Percentiles rank a stretch among this genome's conserved stretches.
phyloP scores from a whole-genome alignment of 2,113 vertebrate genomes.

The Microcebus lehilahytsara region DNA sequence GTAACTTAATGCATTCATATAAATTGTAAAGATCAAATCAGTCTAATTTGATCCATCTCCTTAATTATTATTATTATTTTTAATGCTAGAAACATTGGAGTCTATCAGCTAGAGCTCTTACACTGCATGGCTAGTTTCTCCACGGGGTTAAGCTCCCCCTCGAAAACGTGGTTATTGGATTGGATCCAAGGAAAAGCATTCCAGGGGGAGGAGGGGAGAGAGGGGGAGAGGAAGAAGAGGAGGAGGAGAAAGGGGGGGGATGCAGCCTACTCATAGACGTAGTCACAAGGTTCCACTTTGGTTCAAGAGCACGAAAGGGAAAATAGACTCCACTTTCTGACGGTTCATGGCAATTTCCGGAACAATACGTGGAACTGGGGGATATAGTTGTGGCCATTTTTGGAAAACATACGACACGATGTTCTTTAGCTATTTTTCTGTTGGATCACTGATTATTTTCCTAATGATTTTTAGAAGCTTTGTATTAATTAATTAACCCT shows the following conservation, averaged over 20 bases:
- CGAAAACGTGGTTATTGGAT: neutral
- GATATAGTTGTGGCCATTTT: neutral
- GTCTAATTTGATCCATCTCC: neutral
- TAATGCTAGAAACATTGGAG: neutral
- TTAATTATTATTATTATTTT: neutral
- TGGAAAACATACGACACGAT: neutral
- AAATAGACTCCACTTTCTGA: neutral
- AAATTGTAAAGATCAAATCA: neutral
- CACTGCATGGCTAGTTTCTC: neutral
- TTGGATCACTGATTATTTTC: neutral
- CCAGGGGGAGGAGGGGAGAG: fast-evolving
- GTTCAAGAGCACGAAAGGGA: neutral
- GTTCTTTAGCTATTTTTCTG: slow-evolving; percentile 1
- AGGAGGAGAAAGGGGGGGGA: fast-evolving
- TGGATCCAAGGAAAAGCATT: neutral
- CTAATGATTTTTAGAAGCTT: neutral
- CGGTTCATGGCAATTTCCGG: neutral
- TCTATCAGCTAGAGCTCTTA: neutral
- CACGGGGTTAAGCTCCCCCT: neutral
- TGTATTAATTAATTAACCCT: neutral
- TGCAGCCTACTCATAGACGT: neutral
- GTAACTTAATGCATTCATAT: neutral
- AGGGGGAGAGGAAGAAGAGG: no score
- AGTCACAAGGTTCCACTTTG: neutral
- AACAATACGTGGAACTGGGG: neutral